Evolutionary conservation across 2,797 vertebrate species (phyloP), one percentile per base, ranked within the genome.

Genomic region (Enteromius anoplus): DNA sequence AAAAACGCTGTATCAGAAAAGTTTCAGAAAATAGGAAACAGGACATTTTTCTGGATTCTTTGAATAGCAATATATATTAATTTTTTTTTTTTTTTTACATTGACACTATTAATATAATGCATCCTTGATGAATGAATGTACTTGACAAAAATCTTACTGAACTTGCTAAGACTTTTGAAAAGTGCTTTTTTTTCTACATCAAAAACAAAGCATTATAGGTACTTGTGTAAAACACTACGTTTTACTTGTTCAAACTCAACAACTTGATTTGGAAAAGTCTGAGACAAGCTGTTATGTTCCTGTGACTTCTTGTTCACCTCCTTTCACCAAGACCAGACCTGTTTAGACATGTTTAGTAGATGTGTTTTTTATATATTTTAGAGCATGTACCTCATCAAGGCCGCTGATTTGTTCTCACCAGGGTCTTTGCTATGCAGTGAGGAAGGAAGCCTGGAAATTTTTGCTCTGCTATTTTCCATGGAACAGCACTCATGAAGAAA

Each of bases 371-470:
- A 29, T 64, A 45, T 55, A 3, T 69, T 60, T 29, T 37, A n/a
- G 14, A 42, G 2, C 4, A 14, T 29, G 11, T 5, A 45, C 3
- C 3, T 73, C 8, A 34, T 72, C 11, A 65, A 64, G 10, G 42
- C 19, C 49, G 29, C 12, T 75, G 40, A 32, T 15, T 55, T 76
- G 26, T 21, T 65, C 42, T 5, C 51, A 72, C 58, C 86, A 99
- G 98, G 98, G 97, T 42, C 94, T 99, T 64, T 96, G 96, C 87
- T 96, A 98, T 75, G 93, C 93, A 0, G 71, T 97, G 80, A 96
- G 97, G 92, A 99, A 96, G 85, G 96, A 98, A 70, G 96, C 93
- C 2, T 98, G 97, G 97, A 99, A 97, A 92, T 98, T 97, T 85
- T 95, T 99, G 86, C 84, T 99, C 90, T 95, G 96, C 0, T 99